A percentile compares a stretch with the other conserved stretches of the same genome.
Conservation (phyloP, 1,140 invertebrate species). For the Calycopis cecrops region DNA sequence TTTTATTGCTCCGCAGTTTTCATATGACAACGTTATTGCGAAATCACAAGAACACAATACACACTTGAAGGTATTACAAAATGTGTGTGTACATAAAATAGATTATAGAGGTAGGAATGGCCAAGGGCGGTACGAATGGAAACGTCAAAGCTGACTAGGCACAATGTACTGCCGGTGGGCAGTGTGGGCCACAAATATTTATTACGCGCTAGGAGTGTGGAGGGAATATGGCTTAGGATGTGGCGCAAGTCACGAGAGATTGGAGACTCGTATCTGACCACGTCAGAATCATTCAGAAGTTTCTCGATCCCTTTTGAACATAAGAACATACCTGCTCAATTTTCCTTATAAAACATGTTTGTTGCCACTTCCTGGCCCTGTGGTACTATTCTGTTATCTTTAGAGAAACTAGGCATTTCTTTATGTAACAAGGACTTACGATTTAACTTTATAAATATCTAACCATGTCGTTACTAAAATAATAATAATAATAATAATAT, state of each 20-base stretch:
- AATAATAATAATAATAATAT: too few species aligned
- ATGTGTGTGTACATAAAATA: constrained; percentile 32
- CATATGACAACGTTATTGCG: constrained; percentile 1
- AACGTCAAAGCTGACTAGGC: constrained; percentile 17
- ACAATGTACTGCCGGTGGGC: constrained; percentile 18
- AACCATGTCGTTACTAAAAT: too few species aligned
- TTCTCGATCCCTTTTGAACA: too few species aligned
- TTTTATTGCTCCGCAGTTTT: constrained; percentile 1
- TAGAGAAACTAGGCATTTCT: too few species aligned
- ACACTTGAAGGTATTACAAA: constrained; percentile 12
- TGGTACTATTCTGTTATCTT: too few species aligned
- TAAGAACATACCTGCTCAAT: too few species aligned
- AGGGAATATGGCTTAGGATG: constrained; percentile 15
- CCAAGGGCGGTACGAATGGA: constrained; percentile 25
- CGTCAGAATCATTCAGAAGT: too few species aligned
- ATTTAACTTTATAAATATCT: too few species aligned
- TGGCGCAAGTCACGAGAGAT: constrained; percentile 29
- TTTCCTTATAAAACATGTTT: too few species aligned
- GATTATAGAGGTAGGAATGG: constrained; percentile 24
- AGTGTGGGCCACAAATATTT: constrained; percentile 39
- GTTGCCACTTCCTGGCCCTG: too few species aligned
- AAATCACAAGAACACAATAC: constrained; percentile 20
- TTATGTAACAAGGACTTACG: too few species aligned
- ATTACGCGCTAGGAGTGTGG: constrained; percentile 42
- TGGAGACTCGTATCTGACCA: too few species aligned